Conservation (phyloP, 2,888 invertebrate species). For the Busseola fusca region DNA sequence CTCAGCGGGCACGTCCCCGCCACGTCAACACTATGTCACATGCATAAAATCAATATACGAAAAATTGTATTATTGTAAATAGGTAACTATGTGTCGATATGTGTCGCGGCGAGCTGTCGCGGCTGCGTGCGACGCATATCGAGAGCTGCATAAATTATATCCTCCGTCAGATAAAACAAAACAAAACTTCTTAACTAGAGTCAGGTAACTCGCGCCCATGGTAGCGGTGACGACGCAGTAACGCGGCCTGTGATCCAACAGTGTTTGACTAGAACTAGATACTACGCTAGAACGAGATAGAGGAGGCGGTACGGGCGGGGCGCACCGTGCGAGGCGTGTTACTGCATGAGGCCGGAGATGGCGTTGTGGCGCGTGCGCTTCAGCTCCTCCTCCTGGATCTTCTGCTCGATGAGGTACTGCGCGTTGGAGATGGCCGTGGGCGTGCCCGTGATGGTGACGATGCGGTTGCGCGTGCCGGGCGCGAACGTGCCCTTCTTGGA, state of each 20-base stretch:
- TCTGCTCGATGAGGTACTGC: slow-evolving; percentile 98
- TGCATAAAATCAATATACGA: slow-evolving; percentile 80
- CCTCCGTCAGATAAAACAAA: slow-evolving; percentile 73
- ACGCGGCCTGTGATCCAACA: slow-evolving; percentile 62
- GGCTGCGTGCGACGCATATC: slow-evolving; percentile 68
- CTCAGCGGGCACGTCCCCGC: slow-evolving; percentile 15
- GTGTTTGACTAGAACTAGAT: slow-evolving; percentile 70
- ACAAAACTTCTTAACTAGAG: slow-evolving; percentile 75
- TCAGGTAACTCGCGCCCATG: slow-evolving; percentile 80
- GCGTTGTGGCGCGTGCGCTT: slow-evolving; percentile 97
- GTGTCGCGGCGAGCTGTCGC: slow-evolving; percentile 64
- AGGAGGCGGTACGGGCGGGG: slow-evolving; percentile 35
- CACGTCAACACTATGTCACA: slow-evolving; percentile 75
- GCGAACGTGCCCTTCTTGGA: slow-evolving; percentile 99
- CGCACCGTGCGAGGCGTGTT: slow-evolving; percentile 66
- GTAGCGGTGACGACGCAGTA: slow-evolving; percentile 36
- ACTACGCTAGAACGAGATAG: slow-evolving; percentile 63
- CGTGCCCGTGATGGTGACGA: slow-evolving; percentile 98
- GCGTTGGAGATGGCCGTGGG: slow-evolving; percentile 96
- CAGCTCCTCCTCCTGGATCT: slow-evolving; percentile 98
- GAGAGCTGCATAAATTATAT: slow-evolving; percentile 76
- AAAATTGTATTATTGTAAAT: slow-evolving; percentile 79
- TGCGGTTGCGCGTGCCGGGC: slow-evolving; percentile 98
- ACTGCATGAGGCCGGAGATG: slow-evolving; percentile 92
- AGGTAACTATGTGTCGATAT: slow-evolving; percentile 78